phyloP scores from a whole-genome alignment of 2,113 vertebrate species.

The Carollia perspicillata region DNA sequence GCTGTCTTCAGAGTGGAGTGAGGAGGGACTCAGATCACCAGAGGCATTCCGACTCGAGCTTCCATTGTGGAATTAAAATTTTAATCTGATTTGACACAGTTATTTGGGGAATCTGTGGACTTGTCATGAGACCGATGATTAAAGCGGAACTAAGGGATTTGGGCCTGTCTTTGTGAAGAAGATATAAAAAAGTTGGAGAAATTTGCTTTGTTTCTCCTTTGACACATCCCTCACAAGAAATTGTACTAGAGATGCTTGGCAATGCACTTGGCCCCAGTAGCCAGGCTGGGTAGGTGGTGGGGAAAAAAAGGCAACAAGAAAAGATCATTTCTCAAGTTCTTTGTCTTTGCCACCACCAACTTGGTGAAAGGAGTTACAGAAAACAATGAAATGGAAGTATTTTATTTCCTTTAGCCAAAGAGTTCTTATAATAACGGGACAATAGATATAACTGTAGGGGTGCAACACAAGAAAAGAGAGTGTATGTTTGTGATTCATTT shows the following conservation, averaged over 20 bases:
- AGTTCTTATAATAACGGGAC: conserved; percentile 29
- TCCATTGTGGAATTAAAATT: background rate
- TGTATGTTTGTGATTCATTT: background rate
- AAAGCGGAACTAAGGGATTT: background rate
- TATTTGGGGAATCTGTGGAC: background rate
- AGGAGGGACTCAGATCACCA: background rate
- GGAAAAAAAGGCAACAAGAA: conserved; percentile 20
- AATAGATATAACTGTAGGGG: background rate
- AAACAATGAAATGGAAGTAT: conserved; percentile 67
- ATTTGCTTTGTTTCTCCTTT: conserved; percentile 15
- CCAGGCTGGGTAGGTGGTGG: conserved; percentile 48
- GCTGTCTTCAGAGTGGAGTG: background rate
- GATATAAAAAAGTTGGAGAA: background rate
- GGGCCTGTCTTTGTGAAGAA: background rate
- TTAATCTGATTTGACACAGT: background rate
- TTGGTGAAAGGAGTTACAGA: conserved; percentile 51
- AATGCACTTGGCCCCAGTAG: background rate
- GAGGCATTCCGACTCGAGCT: background rate
- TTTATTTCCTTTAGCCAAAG: background rate
- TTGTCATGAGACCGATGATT: conserved; percentile 9
- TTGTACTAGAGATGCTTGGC: background rate
- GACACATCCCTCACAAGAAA: conserved; percentile 44
- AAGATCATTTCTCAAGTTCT: conserved; percentile 54
- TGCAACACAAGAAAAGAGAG: background rate
- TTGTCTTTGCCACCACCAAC: conserved; percentile 58